Evolutionary conservation across 2,888 invertebrate species (phyloP).

Genomic region (Spialia ferax): DNA sequence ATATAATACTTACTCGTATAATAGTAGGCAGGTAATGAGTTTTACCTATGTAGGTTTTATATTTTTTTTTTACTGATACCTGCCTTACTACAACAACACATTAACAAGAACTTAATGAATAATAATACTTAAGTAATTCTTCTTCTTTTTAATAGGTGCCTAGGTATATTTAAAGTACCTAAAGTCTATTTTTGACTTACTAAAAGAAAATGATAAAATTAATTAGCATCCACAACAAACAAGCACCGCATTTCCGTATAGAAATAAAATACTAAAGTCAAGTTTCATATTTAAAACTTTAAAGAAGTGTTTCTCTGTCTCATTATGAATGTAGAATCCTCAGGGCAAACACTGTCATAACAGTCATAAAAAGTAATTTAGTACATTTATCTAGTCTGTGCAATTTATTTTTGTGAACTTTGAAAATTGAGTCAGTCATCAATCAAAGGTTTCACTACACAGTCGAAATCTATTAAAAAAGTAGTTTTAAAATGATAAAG

Average conservation of each 20-base stretch:
- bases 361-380: slow-evolving; percentile 27
- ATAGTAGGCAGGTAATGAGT: too few species aligned
- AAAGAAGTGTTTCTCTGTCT: slow-evolving; percentile 30
- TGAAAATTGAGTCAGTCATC: slow-evolving; percentile 17
- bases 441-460: slow-evolving; percentile 20
- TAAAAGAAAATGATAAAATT: background rate
- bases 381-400: slow-evolving; percentile 36
- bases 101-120: too few species aligned
- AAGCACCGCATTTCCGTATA: background rate
- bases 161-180: too few species aligned
- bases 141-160: too few species aligned
- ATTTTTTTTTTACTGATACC: too few species aligned
- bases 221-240: background rate
- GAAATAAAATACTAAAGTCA: slow-evolving; percentile 14
- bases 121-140: too few species aligned
- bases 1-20: too few species aligned
- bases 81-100: too few species aligned
- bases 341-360: slow-evolving; percentile 32
- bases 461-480: slow-evolving; percentile 1
- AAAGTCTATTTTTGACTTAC: too few species aligned
- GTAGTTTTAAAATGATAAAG: background rate
- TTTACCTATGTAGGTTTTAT: too few species aligned
- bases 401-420: slow-evolving; percentile 33
- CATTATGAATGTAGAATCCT: slow-evolving; percentile 26
- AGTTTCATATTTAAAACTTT: slow-evolving; percentile 18